Conservation (phyloP, 1,140 invertebrate species). For the Penaeus japonicus region DNA sequence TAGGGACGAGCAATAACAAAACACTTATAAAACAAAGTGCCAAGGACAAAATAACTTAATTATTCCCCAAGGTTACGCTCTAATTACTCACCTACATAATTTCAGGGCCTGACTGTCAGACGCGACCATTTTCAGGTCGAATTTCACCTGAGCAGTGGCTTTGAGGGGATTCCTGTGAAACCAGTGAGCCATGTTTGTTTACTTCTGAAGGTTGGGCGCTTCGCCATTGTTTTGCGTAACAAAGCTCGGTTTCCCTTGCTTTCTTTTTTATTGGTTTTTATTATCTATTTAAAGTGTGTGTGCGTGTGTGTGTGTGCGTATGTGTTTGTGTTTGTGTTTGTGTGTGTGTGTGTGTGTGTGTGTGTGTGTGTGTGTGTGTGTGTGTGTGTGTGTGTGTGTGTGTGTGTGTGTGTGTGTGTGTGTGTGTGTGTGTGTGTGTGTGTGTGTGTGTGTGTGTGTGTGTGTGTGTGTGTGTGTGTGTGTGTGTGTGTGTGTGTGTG, state of each 20-base stretch:
- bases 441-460: too few species aligned
- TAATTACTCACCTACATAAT: conserved; percentile 68
- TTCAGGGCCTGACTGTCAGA: conserved; percentile 67
- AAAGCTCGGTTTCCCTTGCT: not conserved
- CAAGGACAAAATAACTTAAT: not conserved
- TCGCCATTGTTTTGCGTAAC: not conserved
- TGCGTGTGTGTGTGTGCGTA: not conserved
- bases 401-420: not conserved
- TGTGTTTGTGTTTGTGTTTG: not conserved
- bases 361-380: not conserved
- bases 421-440: not conserved
- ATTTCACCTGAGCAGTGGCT: conserved; percentile 72
- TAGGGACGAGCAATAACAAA: not conserved
- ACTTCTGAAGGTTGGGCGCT: not conserved
- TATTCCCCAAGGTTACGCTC: not conserved
- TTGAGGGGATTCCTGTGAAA: conserved; percentile 78
- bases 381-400: not conserved
- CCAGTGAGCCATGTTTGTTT: conserved; percentile 73
- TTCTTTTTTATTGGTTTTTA: too few species aligned
- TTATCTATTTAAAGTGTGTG: not conserved
- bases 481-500: too few species aligned
- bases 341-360: not conserved
- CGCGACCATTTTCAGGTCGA: conserved; percentile 71
- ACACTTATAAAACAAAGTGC: not conserved
- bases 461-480: too few species aligned